Evolutionary conservation across 92 coral and sea anemone genomes (phyloP), one percentile per base, ranked within the genome.

Genomic region (Porites divaricata): DNA sequence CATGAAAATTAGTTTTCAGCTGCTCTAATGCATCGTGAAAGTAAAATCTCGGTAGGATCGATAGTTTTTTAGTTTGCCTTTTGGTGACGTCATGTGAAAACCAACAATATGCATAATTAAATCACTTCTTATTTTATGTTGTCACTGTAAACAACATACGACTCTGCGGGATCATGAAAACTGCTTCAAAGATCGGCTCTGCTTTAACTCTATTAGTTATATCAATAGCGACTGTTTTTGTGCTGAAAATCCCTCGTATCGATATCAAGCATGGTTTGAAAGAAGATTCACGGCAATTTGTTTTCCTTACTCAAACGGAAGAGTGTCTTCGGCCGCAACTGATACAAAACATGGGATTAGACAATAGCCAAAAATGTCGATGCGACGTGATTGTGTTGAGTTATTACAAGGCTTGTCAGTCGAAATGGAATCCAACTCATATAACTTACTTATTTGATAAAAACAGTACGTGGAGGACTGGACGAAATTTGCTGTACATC

Each of bases 381-480:
- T 87, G 90, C 54, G 70, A 81, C 12, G 86, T 86, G 1, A 52
- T 86, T 4, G 89, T 86, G 3, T 66, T 86, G 52, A 86, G 89
- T 50, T 86, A 58, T 21, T 23, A 71, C 21, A 53, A 51, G 35
- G 71, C 59, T 23, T 86, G 89, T 24, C 2, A 16, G 45, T 35
- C 45, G n/a, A 49, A 19, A 63, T 13, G 45, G 50, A 59, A 17
- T 17, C 26, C 63, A 2, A 35, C 67, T 24, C 89, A 79, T 15
- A 48, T 86, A 24, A 58, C 57, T 14, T 81, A 87, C 52, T 52
- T 64, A 49, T 72, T 80, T 24, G 61, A 41, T 6, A 74, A 81
- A 3, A 49, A 54, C 16, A 73, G 67, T 14, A 74, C 83, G 1
- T 87, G 90, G 90, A 67, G 65, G 23, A 56, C 67, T 11, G 90